phyloP scores from a whole-genome alignment of 2,888 invertebrate species.

The Erannis defoliaria region DNA sequence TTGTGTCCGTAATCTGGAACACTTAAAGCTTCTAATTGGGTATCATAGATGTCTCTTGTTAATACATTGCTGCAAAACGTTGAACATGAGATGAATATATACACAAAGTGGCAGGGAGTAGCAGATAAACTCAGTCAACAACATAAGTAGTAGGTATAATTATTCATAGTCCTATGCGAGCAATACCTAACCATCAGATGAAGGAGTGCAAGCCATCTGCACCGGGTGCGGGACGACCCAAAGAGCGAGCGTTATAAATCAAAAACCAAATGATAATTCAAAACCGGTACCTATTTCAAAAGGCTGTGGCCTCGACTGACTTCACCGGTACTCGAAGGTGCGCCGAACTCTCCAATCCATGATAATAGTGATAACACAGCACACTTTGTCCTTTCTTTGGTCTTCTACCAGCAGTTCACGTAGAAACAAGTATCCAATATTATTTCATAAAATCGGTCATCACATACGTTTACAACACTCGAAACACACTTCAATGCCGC shows the following conservation, averaged over 20 bases:
- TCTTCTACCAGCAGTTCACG: conserved; percentile 60
- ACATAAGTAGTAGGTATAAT: background rate
- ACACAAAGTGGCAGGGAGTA: background rate
- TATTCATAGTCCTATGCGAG: conserved; percentile 12
- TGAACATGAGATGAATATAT: background rate
- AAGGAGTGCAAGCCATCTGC: conserved; percentile 64
- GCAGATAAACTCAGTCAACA: conserved; percentile 25
- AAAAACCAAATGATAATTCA: conserved; percentile 84
- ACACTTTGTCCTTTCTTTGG: conserved; percentile 54
- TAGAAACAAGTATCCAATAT: conserved; percentile 54
- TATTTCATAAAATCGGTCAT: conserved; percentile 59
- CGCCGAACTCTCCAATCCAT: conserved; percentile 78
- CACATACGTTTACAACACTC: conserved; percentile 50
- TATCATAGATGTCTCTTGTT: conserved; percentile 3
- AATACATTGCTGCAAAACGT: conserved; percentile 1
- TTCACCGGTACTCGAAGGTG: conserved; percentile 72
- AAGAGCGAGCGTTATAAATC: conserved; percentile 71
- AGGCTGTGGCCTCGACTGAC: conserved; percentile 77
- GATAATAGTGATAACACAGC: conserved; percentile 54
- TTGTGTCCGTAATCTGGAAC: too few relatives aligned
- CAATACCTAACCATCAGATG: conserved; percentile 28
- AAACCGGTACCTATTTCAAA: conserved; percentile 86
- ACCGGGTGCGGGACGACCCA: conserved; percentile 59
- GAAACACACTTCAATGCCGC: conserved; percentile 62
- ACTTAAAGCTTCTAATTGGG: background rate